Evolutionary conservation across 2,888 invertebrate genomes (phyloP).

Genomic region (Hedya salicella): DNA sequence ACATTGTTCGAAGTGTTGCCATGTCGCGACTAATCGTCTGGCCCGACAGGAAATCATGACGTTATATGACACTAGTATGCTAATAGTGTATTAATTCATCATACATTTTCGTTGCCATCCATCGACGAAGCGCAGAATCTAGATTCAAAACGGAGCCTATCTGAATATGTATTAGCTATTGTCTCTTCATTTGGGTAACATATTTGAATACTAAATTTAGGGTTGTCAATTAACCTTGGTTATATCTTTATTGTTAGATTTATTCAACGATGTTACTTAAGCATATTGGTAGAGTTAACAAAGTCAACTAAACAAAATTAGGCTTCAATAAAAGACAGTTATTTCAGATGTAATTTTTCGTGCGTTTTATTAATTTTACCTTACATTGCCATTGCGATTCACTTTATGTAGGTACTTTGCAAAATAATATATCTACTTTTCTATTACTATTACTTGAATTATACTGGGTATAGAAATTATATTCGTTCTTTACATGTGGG

Average conservation of each 20-base stretch:
- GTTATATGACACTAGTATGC: constrained; percentile 30
- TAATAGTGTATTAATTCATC: constrained; percentile 27
- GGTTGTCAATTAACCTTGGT: constrained; percentile 25
- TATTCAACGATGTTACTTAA: not conserved
- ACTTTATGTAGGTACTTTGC: no score
- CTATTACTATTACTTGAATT: no score
- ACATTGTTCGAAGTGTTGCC: constrained; percentile 1
- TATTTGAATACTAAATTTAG: constrained; percentile 33
- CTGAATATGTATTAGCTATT: constrained; percentile 41
- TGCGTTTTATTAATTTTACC: not conserved
- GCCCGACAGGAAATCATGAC: constrained; percentile 30
- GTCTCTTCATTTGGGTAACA: constrained; percentile 32
- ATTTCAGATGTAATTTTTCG: not conserved
- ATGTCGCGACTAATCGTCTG: constrained; percentile 31
- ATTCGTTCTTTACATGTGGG: no score
- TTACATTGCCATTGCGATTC: no score
- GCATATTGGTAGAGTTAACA: not conserved
- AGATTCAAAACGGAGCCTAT: constrained; percentile 28
- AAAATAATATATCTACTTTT: no score
- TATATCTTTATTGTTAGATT: constrained; percentile 4
- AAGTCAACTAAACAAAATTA: not conserved
- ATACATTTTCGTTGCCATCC: constrained; percentile 20
- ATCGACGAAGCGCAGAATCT: constrained; percentile 17
- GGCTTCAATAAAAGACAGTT: not conserved
- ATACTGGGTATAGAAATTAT: no score